Percentiles rank a stretch among this genome's conserved stretches.
Conservation (phyloP, 2,113 vertebrate genomes). For the Athene cunicularia region DNA sequence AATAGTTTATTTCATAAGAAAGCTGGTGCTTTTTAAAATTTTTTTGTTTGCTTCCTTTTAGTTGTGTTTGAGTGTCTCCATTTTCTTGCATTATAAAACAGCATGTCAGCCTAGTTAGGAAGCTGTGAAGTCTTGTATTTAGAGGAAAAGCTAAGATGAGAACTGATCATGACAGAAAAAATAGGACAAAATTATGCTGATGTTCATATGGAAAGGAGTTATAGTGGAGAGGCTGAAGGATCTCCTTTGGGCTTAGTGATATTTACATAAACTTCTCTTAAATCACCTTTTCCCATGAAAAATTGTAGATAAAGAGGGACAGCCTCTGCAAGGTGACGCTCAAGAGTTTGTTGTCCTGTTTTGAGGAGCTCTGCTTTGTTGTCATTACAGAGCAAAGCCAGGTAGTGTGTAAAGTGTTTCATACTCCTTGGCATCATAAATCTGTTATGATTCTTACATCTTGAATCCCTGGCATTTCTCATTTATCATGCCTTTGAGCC, state of each 20-base stretch:
- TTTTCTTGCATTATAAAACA: background rate
- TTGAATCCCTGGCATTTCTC: background rate
- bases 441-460: background rate
- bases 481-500: slow-evolving; percentile 51
- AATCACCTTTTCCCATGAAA: background rate
- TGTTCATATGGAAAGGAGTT: background rate
- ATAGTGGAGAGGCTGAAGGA: background rate
- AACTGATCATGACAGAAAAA: background rate
- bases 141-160: background rate
- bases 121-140: background rate
- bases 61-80: background rate
- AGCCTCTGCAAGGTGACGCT: background rate
- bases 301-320: background rate
- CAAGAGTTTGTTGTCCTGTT: background rate
- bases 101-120: background rate
- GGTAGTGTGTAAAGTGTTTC: background rate
- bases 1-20: background rate
- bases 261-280: background rate
- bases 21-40: background rate
- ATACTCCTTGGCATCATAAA: background rate
- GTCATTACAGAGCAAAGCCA: background rate
- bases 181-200: background rate
- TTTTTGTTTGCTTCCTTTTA: background rate
- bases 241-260: background rate
- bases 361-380: background rate